Base-by-base conservation (phyloP, 2,888 invertebrate genomes). In the Lissonota sp. region DNA sequence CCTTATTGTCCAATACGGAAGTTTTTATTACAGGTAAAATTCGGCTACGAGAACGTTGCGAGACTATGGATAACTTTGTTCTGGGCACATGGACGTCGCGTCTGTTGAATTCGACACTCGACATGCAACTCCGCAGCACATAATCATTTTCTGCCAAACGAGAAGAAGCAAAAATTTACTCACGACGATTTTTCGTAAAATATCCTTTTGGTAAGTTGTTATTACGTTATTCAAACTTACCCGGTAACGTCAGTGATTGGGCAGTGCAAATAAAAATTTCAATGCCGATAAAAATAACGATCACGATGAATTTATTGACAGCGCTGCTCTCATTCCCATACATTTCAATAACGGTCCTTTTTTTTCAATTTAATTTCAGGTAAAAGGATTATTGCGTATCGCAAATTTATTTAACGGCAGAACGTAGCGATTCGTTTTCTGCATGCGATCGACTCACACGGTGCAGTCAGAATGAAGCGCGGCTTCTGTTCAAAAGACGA, bases 121-220 rank as follows among this genome's bases (percentile, higher is more conserved):
- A 91, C 75, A 86, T 89, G 71, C 92, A 92, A 79, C 88, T 92
- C 39, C 87, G 88, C 10, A 92, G 80, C 79, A 91, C 87, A 64
- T 87, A 92, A 81, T 89, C 90, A 72, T 89, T 86, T 83, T 83
- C 91, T 91, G 74, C 37, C 10, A 37, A 76, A 64, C 14, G 10
- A 51, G 3, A n/a, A 5, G 6, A 14, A 40, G 16, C 5, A 57
- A 46, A 10, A 67, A 58, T 5, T 10, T 44, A 2, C 7, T 46
- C 57, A 49, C 10, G n/a, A 12, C 40, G 6, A 26, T 51, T 49
- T 6, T 6, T 16, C 53, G 6, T 0, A n/a, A 16, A 53, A 14
- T 14, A 14, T 53, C 53, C 5, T 53, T 12, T 53, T 16, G 14
- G 6, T 26, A 26, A 53, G 4, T 6, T 3, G 14, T 14, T 14